phyloP scores from a whole-genome alignment of 2,113 vertebrate genomes.

The Centrocercus urophasianus region DNA sequence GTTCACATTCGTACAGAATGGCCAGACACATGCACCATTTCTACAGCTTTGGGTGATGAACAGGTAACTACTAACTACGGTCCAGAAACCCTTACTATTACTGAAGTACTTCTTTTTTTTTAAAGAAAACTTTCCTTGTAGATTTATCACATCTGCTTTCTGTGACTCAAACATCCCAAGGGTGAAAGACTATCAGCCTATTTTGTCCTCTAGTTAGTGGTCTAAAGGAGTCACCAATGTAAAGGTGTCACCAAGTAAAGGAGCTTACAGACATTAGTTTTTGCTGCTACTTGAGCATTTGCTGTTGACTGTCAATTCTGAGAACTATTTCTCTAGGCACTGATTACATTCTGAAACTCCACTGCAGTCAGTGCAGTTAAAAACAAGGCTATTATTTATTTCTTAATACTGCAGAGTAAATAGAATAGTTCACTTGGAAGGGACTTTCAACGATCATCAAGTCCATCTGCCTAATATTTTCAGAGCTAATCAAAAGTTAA shows the following conservation, averaged over 20 bases:
- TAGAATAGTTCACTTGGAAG: neutral
- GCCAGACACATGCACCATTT: fast-evolving
- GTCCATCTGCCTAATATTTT: neutral
- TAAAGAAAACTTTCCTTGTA: neutral
- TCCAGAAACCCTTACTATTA: neutral
- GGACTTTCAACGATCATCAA: neutral
- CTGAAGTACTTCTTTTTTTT: fast-evolving
- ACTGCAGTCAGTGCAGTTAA: neutral
- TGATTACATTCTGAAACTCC: neutral
- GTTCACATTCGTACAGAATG: neutral
- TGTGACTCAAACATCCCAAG: fast-evolving
- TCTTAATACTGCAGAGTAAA: neutral
- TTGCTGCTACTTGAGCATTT: neutral
- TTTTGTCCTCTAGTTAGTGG: neutral
- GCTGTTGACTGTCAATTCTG: neutral
- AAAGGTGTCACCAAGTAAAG: neutral
- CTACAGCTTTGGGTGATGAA: neutral
- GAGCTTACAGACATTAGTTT: neutral
- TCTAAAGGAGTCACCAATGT: neutral
- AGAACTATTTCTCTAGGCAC: neutral
- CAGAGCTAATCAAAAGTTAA: neutral
- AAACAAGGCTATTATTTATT: constrained; percentile 6
- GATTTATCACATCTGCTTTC: neutral
- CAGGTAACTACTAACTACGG: neutral
- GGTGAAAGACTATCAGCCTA: neutral